These are phyloP conservation scores for Armadillidium nasatum DNA, from an alignment of 1,140 invertebrate genomes.

Conservation along the genomic window DNA sequence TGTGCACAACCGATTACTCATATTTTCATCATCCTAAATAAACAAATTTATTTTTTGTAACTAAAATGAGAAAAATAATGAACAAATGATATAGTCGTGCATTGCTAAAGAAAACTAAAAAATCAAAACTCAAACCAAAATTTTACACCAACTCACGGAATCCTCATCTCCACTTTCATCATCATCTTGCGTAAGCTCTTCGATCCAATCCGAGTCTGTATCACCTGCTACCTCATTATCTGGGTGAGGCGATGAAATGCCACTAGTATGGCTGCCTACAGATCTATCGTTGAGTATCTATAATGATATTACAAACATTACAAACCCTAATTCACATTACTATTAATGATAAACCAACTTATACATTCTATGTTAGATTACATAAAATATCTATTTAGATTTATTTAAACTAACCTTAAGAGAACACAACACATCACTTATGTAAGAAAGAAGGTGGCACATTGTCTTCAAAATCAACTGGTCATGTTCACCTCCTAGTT, in stretches of 20 bases:
- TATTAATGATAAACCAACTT: too few relatives aligned
- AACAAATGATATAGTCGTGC: too few relatives aligned
- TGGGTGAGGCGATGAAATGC: conserved; percentile 35
- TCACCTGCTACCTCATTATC: conserved; percentile 64
- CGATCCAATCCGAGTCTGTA: conserved; percentile 74
- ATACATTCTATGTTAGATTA: too few relatives aligned
- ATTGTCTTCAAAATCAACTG: conserved; percentile 55
- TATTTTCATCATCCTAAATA: conserved; percentile 79
- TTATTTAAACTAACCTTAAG: conserved; percentile 34
- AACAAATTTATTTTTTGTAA: conserved; percentile 35
- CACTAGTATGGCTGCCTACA: conserved; percentile 35
- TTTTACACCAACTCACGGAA: conserved; percentile 53
- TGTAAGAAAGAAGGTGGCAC: conserved; percentile 71
- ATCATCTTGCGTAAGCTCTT: conserved; percentile 70
- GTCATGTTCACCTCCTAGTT: conserved; percentile 58
- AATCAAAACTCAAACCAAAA: not conserved
- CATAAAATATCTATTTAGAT: too few relatives aligned
- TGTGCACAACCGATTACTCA: conserved; percentile 91
- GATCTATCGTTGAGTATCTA: conserved; percentile 45
- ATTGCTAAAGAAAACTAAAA: not conserved
- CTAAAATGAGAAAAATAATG: conserved; percentile 16
- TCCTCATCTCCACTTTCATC: conserved; percentile 88
- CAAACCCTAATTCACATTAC: too few relatives aligned
- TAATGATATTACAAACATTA: too few relatives aligned
- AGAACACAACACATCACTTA: conserved; percentile 56